Base-by-base conservation (phyloP, 2,888 invertebrate genomes). In the Ligdia adustata region DNA sequence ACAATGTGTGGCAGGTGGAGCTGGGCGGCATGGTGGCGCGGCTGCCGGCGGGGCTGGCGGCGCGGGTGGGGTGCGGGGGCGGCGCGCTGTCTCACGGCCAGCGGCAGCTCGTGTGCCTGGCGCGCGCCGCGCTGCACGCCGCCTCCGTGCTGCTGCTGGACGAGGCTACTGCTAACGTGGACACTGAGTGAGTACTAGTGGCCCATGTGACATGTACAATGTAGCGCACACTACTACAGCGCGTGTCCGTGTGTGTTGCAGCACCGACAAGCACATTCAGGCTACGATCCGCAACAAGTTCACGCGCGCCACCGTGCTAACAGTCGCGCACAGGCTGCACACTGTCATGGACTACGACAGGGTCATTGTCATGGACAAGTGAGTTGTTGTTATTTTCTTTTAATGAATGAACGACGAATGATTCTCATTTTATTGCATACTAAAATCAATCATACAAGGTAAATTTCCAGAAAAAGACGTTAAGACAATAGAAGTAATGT, bases 161-260 rank as follows among this genome's bases (percentile, higher is more conserved):
- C 46, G 98, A 98, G 87, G 97, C 97, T 0, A 97, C 97, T 0
- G 97, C 97, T 0, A 97, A 97, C 71, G 96, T 97, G 0, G 97
- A 98, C 77, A 94, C 94, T 12, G 93, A 94, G 95, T 95, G 79
- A 91, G 92, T 69, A 34, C 26, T 33, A 13, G 33, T 26, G 20
- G 9, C 7, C n/a, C 7, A 2, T 7, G 7, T 24, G 24, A 5
- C 5, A 5, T 20, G 11, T 16, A 2, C 13, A 11, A 9, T 1
- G 3, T 4, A 5, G 5, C 1, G 6, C 5, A 12, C 12, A 11
- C 12, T 27, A 16, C 31, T 9, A n/a, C n/a, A n/a, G n/a, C n/a
- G n/a, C n/a, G n/a, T n/a, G n/a, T n/a, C n/a, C n/a, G n/a, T n/a
- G n/a, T n/a, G n/a, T 33, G 2, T 34, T 65, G 64, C 69, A 92